These are phyloP conservation scores for Calameuta pallipes DNA, from an alignment of 2,888 invertebrate genomes.

Conservation along the genomic window DNA sequence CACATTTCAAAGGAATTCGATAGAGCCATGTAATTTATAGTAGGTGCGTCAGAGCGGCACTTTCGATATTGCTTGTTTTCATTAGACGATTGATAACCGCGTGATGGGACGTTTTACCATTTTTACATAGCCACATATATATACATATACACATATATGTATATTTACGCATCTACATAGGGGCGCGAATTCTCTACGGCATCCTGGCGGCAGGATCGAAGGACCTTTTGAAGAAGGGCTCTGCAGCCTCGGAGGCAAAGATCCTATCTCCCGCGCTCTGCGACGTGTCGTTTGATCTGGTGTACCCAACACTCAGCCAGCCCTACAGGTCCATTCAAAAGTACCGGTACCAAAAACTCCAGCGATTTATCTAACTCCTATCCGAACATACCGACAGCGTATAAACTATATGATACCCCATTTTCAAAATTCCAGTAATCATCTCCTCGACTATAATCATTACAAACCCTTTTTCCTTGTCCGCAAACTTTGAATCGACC, in stretches of 20 bases:
- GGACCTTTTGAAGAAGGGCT: constrained; percentile 4
- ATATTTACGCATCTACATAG: neutral
- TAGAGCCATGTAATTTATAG: neutral
- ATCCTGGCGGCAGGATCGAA: constrained; percentile 9
- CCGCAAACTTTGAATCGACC: neutral
- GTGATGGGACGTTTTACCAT: neutral
- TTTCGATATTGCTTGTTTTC: neutral
- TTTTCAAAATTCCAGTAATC: neutral
- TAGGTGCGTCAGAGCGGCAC: neutral
- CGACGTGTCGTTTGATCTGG: constrained; percentile 20
- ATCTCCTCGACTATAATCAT: neutral
- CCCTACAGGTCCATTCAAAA: neutral
- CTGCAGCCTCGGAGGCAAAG: constrained; percentile 4
- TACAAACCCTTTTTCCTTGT: neutral
- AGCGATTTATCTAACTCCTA: neutral
- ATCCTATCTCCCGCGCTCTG: constrained; percentile 13
- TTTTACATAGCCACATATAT: neutral
- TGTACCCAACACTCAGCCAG: constrained; percentile 13
- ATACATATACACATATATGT: neutral
- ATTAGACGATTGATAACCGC: neutral
- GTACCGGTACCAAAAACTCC: neutral
- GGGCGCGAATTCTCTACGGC: neutral
- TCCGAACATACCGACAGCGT: neutral
- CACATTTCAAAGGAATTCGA: neutral
- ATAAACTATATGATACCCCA: neutral